Base-by-base conservation (phyloP, 2,888 invertebrate genomes). In the Harpagoxenus sublaevis region DNA sequence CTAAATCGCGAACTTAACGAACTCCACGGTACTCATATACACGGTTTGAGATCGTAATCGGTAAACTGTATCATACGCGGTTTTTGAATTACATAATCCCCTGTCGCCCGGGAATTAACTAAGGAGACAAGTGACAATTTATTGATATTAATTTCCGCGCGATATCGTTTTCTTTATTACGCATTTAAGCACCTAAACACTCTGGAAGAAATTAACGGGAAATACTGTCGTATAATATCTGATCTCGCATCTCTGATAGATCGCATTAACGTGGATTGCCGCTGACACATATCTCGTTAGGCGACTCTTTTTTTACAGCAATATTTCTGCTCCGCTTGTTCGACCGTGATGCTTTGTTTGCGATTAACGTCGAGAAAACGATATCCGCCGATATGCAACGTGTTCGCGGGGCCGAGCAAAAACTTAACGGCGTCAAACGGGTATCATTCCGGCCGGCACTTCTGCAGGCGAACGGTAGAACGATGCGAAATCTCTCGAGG, bases 361-460 rank as follows among this genome's bases (percentile, higher is more conserved):
- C 1, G 28, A 18, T 3, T 18, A 42, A 62, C 48, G 15, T 55
- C 60, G 60, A 42, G 60, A 48, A 70, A 60, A 35, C 45, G 71
- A 70, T 60, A 79, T 70, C 70, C 57, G 75, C 35, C 39, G 57
- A 74, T 45, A 45, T 45, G 35, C 48, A 18, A 48, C 75, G 74
- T 31, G 35, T 63, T 51, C 51, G 51, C 42, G 39, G 42, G 39
- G 15, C 23, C n/a, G 31, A 8, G 39, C 66, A 78, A 66, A 79
- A 79, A 68, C n/a, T 45, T 4, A 31, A 31, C 18, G 48, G 12
- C 42, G 15, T 18, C 66, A 18, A 70, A 79, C 68, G 9, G 66
- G 53, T 57, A 79, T 79, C 70, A 79, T 60, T 78, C 82, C 70
- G 70, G 35, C 42, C 57, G 79, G 48, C 35, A 53, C 15, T 68